Evolutionary conservation across 2,888 invertebrate genomes (phyloP), one percentile per base, ranked within the genome.

Genomic region (Tinea pellionella): DNA sequence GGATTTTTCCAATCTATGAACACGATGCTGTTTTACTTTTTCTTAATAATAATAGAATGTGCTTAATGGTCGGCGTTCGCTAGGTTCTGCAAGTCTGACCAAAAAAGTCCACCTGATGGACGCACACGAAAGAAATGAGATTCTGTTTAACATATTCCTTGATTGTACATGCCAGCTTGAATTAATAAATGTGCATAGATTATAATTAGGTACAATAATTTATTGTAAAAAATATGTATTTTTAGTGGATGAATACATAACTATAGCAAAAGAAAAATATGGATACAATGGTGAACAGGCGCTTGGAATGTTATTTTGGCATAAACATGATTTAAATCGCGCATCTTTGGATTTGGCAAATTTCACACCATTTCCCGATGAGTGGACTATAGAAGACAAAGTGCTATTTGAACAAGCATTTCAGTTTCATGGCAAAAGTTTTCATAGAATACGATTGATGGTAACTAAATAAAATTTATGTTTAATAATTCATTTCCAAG

Each of bases 331-430:
- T 77, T 89, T 98, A 63, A 96, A 95, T 67, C 90, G 95, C 69
- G 98, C 98, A 8, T 93, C 97, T 16, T 89, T 95, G 78, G 98
- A 98, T 76, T 89, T 99, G 68, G 95, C 97, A 1, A 98, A 98
- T 80, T 99, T 98, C 76, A 97, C 97, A 62, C 98, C 98, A 0
- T 97, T 97, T 71, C 98, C 98, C 12, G 98, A 98, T 81, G 98
- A 98, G 74, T 99, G 98, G 98, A 96, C 97, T 1, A 94, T 96
- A 0, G 98, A 99, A 80, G 99, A 99, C 75, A 98, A 98, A 88
- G 97, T 98, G 58, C 87, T 98, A 12, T 99, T 99, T 85, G 98
- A 99, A 75, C 98, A 98, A 82, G 98, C 98, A 41, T 98, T 98
- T 80, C 96, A 97, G 74, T 98, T 97, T 77, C 98, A 98, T 81